phyloP scores from a whole-genome alignment of 1,140 invertebrate genomes.

The Bombus waltoni region DNA sequence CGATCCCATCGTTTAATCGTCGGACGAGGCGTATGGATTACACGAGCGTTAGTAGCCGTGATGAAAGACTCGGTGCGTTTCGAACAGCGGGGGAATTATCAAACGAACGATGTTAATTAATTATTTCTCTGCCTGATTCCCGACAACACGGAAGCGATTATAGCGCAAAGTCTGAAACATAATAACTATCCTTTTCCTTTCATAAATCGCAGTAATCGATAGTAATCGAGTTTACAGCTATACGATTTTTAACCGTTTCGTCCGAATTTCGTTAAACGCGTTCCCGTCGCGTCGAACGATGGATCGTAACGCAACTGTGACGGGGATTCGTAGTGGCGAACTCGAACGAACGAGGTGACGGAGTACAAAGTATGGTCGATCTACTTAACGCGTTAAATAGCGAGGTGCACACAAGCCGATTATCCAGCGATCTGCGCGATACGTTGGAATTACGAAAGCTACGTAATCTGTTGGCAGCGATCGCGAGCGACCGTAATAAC shows the following conservation, averaged over 20 bases:
- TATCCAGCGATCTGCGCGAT: slow-evolving; percentile 54
- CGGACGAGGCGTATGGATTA: slow-evolving; percentile 40
- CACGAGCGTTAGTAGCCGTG: slow-evolving; percentile 21
- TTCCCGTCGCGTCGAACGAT: neutral
- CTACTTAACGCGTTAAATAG: slow-evolving; percentile 55
- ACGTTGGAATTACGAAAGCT: slow-evolving; percentile 54
- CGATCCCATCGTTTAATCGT: slow-evolving; percentile 56
- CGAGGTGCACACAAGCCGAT: slow-evolving; percentile 54
- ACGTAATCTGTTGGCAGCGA: slow-evolving; percentile 42
- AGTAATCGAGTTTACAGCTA: neutral
- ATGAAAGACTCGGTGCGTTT: slow-evolving; percentile 25
- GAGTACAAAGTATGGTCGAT: slow-evolving; percentile 50
- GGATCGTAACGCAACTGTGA: neutral
- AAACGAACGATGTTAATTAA: slow-evolving; percentile 35
- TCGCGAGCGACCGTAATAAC: slow-evolving; percentile 24
- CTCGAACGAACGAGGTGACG: slow-evolving; percentile 34
- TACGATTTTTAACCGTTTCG: neutral
- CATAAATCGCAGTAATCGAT: too few species aligned
- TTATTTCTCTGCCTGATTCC: neutral
- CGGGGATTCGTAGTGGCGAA: neutral
- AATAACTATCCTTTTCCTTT: neutral
- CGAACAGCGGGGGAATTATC: slow-evolving; percentile 19
- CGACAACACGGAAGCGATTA: neutral
- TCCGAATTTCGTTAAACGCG: neutral
- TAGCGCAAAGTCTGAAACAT: neutral